Conservation (phyloP, 2,113 vertebrate species). For the Caracal caracal region DNA sequence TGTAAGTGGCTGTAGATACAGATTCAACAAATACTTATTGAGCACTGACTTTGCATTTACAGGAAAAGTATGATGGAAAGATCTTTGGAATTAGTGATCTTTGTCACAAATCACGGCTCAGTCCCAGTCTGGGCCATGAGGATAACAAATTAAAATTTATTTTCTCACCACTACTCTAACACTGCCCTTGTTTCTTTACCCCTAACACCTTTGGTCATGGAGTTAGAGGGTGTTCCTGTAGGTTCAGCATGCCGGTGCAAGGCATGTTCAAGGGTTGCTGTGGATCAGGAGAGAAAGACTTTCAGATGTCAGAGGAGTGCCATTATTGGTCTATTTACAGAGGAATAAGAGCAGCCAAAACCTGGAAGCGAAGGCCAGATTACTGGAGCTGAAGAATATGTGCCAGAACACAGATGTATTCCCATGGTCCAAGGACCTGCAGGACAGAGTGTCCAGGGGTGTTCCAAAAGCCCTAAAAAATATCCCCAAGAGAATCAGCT, state of each 20-base stretch:
- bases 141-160: background rate
- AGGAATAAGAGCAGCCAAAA: background rate
- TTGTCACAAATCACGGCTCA: background rate
- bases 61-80: background rate
- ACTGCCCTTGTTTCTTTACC: background rate
- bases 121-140: background rate
- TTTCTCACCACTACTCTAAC: background rate
- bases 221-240: background rate
- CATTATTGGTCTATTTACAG: background rate
- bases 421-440: background rate
- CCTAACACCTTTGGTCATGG: background rate
- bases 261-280: background rate
- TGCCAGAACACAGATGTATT: background rate
- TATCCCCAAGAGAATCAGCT: background rate
- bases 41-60: background rate
- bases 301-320: background rate
- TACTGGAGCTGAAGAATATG: background rate
- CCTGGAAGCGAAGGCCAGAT: background rate
- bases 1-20: background rate
- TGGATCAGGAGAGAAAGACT: background rate
- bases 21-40: background rate
- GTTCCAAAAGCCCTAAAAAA: background rate
- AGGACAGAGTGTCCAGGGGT: background rate
- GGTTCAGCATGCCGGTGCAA: background rate
- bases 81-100: background rate